phyloP scores from a whole-genome alignment of 2,113 vertebrate genomes.

The Pardalotus punctatus region DNA sequence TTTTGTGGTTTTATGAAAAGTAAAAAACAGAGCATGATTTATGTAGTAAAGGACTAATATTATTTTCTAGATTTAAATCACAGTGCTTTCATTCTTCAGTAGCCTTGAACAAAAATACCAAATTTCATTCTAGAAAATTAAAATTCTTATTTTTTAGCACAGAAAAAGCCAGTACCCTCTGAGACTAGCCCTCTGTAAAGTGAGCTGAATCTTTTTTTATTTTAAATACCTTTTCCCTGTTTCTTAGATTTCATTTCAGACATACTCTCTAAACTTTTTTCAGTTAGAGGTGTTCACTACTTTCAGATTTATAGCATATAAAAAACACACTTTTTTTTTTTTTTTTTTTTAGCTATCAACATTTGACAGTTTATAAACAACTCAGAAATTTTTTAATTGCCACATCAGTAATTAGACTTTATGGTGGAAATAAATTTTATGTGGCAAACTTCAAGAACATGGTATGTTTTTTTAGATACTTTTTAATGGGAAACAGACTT shows the following conservation, averaged over 20 bases:
- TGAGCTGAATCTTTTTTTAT: not conserved
- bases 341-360: not conserved
- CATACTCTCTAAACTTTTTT: not conserved
- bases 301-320: not conserved
- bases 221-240: not conserved
- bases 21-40: not conserved
- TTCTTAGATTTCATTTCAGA: not conserved
- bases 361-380: not conserved
- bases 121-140: not conserved
- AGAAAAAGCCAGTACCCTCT: not conserved
- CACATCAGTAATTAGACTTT: not conserved
- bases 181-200: not conserved
- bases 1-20: not conserved
- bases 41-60: not conserved
- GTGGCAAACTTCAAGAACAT: not conserved
- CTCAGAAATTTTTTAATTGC: not conserved
- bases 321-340: not conserved
- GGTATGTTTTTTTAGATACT: not conserved
- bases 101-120: not conserved
- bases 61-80: not conserved
- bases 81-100: not conserved
- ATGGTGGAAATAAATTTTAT: not conserved
- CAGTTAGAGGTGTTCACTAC: not conserved
- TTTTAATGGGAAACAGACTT: not conserved
- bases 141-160: not conserved